Evolutionary conservation across 2,888 invertebrate genomes (phyloP), one percentile per base, ranked within the genome.

Genomic region (Sicus ferrugineus): DNA sequence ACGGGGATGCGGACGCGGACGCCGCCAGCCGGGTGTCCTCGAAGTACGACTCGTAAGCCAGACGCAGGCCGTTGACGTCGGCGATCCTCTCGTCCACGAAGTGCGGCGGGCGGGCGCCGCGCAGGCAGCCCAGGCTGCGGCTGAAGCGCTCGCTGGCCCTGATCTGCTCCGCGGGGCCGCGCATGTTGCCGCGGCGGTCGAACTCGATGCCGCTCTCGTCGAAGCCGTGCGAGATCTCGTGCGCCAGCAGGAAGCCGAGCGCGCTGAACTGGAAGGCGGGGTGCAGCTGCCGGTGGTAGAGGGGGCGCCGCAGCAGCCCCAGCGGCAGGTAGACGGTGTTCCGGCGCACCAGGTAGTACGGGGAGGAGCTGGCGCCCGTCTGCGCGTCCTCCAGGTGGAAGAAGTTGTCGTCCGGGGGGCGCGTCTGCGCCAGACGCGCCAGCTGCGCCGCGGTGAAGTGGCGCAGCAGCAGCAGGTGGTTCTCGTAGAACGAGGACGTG

Each of bases 181-280:
- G 61, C 70, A 68, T 62, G 21, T 71, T 72, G 21, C 70, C 56
- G 2, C 56, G 61, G 48, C 71, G 68, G 34, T 72, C 54, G 16
- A 54, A 67, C 1, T 67, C 68, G 0, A 72, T 34, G 11, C 76
- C 76, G 38, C 67, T 72, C 19, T 74, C 68, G 64, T 77, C 76
- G 68, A 76, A 75, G 23, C 74, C 74, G 56, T 77, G 75, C 6
- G 72, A 69, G 26, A 77, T 74, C 69, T 77, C 76, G 31, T 77
- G 76, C 14, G 74, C 75, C 61, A 77, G 23, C 7, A 76, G 69
- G 21, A 76, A 77, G 9, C 76, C 76, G 50, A 77, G 26, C 6
- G 71, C 68, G 65, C 76, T 77, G 26, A 73, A 76, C 54, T 73
- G 73, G 67, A 74, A 76, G 5, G 76, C 50, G 26, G 72, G 67